Evolutionary conservation across 2,888 invertebrate genomes (phyloP), one percentile per base, ranked within the genome.

Genomic region (Morpho achilles): DNA sequence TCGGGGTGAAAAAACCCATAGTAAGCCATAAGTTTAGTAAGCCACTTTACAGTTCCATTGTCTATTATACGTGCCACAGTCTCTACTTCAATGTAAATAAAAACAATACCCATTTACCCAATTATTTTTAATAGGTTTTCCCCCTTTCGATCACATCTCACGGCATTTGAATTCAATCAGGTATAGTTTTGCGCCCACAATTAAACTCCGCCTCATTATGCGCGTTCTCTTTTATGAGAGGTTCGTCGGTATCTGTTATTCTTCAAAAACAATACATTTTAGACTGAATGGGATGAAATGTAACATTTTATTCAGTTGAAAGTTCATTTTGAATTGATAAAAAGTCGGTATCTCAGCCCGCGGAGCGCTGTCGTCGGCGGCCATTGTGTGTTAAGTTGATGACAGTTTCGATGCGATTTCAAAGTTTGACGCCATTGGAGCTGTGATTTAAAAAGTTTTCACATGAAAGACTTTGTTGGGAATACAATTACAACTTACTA

Each of bases 241-340:
- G 43, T 54, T 41, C 50, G 55, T 50, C 10, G 55, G 43, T 50
- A 50, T 50, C 49, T 50, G 32, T 54, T 54, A 48, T 44, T 53
- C 43, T 54, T 54, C 48, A 53, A 59, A 53, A 62, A 56, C 53
- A 59, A 50, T 41, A 52, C 50, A 50, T 51, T 62, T 57, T 16
- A 55, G 43, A 55, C 22, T 52, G 46, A 49, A 59, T 55, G 54
- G 57, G 51, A 56, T 57, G 57, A 45, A 56, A 61, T 58, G 61
- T 53, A 47, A 61, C 56, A 61, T 61, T 61, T 56, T 61, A 56
- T 56, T 58, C 58, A 43, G 53, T 16, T 58, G 54, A n/a, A 56
- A 62, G 53, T 50, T 59, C 57, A 57, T 62, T 59, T 62, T 49
- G 54, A 59, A 59, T 62, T 62, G 62, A 62, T 62, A 62, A 59